phyloP scores from a whole-genome alignment of 2,113 vertebrate species.

The Turnix velox region DNA sequence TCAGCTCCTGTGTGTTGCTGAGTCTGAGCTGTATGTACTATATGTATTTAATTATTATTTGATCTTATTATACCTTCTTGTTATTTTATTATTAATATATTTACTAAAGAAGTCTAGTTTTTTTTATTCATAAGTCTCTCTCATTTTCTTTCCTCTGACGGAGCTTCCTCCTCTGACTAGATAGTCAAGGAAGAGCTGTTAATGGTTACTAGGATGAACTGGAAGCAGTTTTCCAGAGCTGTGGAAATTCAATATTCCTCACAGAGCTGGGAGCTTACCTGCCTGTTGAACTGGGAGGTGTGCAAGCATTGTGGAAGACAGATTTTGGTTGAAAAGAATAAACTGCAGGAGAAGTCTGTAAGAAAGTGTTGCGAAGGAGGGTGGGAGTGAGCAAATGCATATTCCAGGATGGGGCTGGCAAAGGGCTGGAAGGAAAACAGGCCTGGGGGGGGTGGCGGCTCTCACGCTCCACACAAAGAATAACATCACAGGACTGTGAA shows the following conservation, averaged over 20 bases:
- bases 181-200: neutral
- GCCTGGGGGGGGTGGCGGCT: accelerated
- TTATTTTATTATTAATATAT: neutral
- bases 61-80: neutral
- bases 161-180: neutral
- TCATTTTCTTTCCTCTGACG: neutral
- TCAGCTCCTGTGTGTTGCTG: neutral
- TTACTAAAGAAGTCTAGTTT: neutral
- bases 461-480: accelerated
- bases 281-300: neutral
- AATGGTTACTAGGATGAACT: neutral
- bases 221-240: neutral
- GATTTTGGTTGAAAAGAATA: neutral
- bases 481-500: neutral
- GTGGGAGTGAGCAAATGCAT: neutral
- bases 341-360: neutral
- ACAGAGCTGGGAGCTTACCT: neutral
- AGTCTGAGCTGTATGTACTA: neutral
- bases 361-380: neutral
- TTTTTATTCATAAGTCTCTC: neutral
- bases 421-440: neutral
- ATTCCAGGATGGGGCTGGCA: neutral
- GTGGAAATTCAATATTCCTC: neutral
- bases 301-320: neutral
- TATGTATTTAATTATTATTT: neutral